phyloP scores from a whole-genome alignment of 2,113 vertebrate genomes.

The Capra hircus region DNA sequence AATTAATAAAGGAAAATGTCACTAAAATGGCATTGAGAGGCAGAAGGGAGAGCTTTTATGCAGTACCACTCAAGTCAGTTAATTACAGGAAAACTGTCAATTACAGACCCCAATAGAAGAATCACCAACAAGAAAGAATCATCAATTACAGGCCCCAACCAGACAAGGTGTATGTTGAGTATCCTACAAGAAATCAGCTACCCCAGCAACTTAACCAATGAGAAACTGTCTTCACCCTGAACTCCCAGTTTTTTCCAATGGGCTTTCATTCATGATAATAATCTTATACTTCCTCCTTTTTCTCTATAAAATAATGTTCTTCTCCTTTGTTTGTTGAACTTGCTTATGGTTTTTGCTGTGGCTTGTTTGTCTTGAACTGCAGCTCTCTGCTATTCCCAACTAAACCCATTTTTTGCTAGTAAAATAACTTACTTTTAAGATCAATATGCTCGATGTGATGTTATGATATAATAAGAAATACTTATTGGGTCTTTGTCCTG shows the following conservation, averaged over 20 bases:
- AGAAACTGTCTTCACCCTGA: neutral
- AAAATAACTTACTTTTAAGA: neutral
- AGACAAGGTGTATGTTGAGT: neutral
- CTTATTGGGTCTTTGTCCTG: neutral
- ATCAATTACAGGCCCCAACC: neutral
- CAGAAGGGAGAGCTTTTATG: neutral
- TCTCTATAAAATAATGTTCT: neutral
- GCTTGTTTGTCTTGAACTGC: neutral
- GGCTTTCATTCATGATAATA: neutral
- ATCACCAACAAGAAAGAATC: neutral
- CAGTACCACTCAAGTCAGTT: neutral
- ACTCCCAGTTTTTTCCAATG: neutral
- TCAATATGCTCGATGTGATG: neutral
- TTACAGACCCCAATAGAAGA: neutral
- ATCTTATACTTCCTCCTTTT: neutral
- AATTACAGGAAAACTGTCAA: neutral
- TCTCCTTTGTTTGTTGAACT: neutral
- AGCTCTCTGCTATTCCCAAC: neutral
- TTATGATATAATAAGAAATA: neutral
- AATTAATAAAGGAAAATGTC: neutral
- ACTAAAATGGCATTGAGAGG: neutral
- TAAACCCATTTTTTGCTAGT: neutral
- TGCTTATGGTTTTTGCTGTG: neutral
- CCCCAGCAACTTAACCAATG: neutral
- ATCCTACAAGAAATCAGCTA: neutral